Evolutionary conservation across 2,888 invertebrate species (phyloP).

Genomic region (Nysson spinosus): DNA sequence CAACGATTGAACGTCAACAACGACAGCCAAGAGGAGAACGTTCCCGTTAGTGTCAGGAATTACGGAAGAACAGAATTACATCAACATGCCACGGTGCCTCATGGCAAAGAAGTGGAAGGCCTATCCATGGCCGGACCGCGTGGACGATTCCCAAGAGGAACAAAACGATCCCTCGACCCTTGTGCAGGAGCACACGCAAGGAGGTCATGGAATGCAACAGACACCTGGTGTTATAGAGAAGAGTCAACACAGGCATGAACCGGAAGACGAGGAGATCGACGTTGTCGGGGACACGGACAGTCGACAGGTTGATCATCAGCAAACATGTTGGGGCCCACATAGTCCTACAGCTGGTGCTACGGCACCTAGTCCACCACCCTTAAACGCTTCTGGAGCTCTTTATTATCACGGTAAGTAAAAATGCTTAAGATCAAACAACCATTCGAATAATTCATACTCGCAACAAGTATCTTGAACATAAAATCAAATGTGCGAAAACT

Average conservation of each 20-base stretch:
- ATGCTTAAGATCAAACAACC: neutral
- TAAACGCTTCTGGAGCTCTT: constrained; percentile 75
- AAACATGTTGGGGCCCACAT: constrained; percentile 85
- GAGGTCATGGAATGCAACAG: constrained; percentile 36
- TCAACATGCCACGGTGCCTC: constrained; percentile 92
- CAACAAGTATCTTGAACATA: too few relatives aligned
- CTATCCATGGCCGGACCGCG: constrained; percentile 86
- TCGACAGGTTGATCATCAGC: constrained; percentile 71
- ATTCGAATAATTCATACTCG: too few relatives aligned
- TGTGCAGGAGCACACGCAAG: constrained; percentile 46
- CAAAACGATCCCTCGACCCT: constrained; percentile 54
- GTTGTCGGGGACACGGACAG: constrained; percentile 85
- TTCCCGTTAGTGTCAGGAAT: constrained; percentile 1
- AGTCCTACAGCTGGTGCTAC: constrained; percentile 88
- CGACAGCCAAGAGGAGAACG: neutral
- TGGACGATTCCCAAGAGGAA: constrained; percentile 75
- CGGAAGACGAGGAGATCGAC: constrained; percentile 87
- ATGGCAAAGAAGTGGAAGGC: constrained; percentile 98
- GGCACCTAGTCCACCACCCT: constrained; percentile 77
- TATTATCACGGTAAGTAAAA: constrained; percentile 73
- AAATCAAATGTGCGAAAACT: too few relatives aligned
- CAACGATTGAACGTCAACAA: neutral
- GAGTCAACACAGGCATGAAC: constrained; percentile 59
- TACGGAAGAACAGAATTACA: constrained; percentile 8
- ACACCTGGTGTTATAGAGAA: constrained; percentile 69